Evolutionary conservation across 2,113 vertebrate genomes (phyloP).

Genomic region (Dolichotis patagonum): DNA sequence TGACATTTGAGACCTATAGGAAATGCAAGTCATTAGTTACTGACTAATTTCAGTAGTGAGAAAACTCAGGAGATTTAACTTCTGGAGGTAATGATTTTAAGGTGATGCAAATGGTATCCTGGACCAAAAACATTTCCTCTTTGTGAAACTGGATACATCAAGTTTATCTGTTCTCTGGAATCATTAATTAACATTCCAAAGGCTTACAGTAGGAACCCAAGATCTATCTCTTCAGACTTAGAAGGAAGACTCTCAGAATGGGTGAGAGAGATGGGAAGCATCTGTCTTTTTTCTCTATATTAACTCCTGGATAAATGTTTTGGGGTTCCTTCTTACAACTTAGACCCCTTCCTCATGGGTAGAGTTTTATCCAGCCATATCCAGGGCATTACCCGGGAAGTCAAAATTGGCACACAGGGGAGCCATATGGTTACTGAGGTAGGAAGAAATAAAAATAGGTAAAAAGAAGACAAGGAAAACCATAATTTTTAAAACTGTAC

Average conservation of each 20-base stretch:
- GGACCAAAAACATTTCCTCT: neutral
- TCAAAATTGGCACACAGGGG: neutral
- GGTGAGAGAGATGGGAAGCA: neutral
- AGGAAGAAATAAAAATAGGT: neutral
- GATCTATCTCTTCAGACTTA: neutral
- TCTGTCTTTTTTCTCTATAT: neutral
- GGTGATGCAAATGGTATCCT: neutral
- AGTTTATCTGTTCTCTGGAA: neutral
- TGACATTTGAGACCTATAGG: neutral
- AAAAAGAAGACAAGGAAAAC: neutral
- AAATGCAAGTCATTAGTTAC: slow-evolving; percentile 34
- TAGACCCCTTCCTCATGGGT: neutral
- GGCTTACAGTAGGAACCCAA: neutral
- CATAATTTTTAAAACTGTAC: neutral
- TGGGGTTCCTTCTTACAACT: neutral
- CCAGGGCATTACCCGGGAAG: neutral
- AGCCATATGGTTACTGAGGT: neutral
- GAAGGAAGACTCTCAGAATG: neutral
- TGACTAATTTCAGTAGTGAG: neutral
- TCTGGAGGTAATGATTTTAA: neutral
- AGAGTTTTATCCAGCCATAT: neutral
- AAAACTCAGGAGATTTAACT: neutral
- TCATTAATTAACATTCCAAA: neutral
- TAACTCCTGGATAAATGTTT: neutral
- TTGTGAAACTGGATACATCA: neutral